phyloP scores from a whole-genome alignment of 2,888 invertebrate genomes.

The Drosophila suboccidentalis region DNA sequence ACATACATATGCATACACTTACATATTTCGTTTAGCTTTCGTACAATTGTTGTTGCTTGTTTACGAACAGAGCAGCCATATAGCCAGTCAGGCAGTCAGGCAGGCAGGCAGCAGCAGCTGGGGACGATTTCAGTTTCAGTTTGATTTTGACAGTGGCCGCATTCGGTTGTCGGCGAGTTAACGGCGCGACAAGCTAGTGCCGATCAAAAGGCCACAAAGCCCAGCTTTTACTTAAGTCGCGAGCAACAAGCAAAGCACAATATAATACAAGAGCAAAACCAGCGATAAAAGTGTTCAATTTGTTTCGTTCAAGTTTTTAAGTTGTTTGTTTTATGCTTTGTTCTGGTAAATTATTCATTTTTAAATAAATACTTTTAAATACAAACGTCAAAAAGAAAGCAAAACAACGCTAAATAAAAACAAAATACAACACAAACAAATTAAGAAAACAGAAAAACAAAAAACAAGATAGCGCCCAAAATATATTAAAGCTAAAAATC shows the following conservation, averaged over 20 bases:
- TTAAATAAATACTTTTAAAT: constrained; percentile 3
- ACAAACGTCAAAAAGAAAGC: constrained; percentile 9
- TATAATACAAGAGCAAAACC: constrained; percentile 22
- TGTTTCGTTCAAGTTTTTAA: constrained; percentile 55
- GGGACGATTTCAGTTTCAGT: constrained; percentile 62
- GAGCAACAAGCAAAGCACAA: constrained; percentile 23
- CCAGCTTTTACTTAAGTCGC: constrained; percentile 51
- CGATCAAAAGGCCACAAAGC: constrained; percentile 45
- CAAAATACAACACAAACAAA: constrained; percentile 27
- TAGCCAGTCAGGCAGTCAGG: constrained; percentile 33
- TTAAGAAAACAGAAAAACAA: constrained; percentile 23
- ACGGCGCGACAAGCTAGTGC: constrained; percentile 46
- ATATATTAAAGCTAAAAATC: constrained; percentile 54
- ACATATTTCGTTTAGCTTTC: constrained; percentile 53
- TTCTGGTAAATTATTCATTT: constrained; percentile 54
- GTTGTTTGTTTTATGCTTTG: constrained; percentile 43
- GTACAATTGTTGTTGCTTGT: constrained; percentile 52
- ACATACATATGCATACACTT: constrained; percentile 7
- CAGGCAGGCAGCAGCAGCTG: constrained; percentile 48
- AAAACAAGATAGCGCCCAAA: constrained; percentile 39
- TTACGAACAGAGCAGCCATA: constrained; percentile 48
- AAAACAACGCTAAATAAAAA: constrained; percentile 10
- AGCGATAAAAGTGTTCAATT: constrained; percentile 42
- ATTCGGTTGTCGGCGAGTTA: constrained; percentile 61
- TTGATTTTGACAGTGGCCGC: constrained; percentile 69